A percentile compares a stretch with the other conserved stretches of the same genome.
Evolutionary conservation across 2,888 invertebrate species (phyloP).

Genomic region (Conops quadrifasciatus): DNA sequence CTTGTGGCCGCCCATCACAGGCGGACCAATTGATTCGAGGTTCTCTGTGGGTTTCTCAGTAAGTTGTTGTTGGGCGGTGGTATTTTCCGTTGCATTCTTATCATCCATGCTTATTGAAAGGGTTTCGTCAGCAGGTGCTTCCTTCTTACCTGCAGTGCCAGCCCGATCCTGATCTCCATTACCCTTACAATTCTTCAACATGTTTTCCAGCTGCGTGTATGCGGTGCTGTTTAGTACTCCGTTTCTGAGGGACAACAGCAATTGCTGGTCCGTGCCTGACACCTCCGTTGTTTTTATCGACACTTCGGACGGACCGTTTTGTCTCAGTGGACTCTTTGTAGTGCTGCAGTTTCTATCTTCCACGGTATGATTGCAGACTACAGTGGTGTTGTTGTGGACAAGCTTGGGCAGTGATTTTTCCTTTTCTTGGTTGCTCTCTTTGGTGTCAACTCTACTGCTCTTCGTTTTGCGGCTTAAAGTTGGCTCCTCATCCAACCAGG

Average conservation of each 20-base stretch:
- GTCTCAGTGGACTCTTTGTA: not conserved
- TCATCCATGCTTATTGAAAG: not conserved
- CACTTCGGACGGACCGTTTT: not conserved
- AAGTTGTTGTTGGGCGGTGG: not conserved
- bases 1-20: not conserved
- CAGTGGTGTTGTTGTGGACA: not conserved
- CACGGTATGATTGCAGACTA: not conserved
- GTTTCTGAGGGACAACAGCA: constrained; percentile 40
- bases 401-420: constrained; percentile 22
- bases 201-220: constrained; percentile 44
- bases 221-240: constrained; percentile 46
- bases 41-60: not conserved
- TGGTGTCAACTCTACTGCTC: not conserved
- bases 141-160: not conserved
- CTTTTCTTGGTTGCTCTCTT: constrained; percentile 44
- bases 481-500: not conserved
- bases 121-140: not conserved
- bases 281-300: not conserved
- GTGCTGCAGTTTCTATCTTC: not conserved
- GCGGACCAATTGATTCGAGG: not conserved
- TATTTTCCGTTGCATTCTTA: not conserved
- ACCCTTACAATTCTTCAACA: constrained; percentile 38
- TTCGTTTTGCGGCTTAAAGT: not conserved
- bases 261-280: not conserved
- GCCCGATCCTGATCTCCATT: constrained; percentile 17